Percentiles rank a stretch among this genome's conserved stretches.
Conservation (phyloP, 2,888 invertebrate genomes). For the Chrysopilus asiliformis region DNA sequence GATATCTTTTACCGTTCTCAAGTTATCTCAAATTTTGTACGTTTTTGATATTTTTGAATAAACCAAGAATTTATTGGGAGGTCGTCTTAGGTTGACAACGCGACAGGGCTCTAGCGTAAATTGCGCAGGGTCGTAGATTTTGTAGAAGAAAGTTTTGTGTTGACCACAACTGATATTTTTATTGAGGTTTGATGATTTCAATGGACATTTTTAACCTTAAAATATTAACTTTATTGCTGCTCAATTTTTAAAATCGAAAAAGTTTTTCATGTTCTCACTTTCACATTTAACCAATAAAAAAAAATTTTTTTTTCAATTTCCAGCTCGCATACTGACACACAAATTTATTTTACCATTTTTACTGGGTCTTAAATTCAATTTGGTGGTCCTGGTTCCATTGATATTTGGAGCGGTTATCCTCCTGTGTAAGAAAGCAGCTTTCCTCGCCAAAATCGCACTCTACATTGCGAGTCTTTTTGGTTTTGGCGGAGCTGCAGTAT, state of each 20-base stretch:
- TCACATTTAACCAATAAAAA: too few species aligned
- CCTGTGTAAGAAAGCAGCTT: slow-evolving; percentile 62
- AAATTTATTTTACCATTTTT: slow-evolving; percentile 64
- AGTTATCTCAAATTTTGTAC: too few species aligned
- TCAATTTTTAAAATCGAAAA: too few species aligned
- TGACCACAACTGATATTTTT: too few species aligned
- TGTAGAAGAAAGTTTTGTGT: too few species aligned
- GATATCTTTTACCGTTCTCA: too few species aligned
- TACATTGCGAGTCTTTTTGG: slow-evolving; percentile 56
- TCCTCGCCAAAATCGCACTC: slow-evolving; percentile 61
- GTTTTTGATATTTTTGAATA: too few species aligned
- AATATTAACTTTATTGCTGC: neutral
- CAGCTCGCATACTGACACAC: slow-evolving; percentile 57
- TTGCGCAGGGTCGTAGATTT: too few species aligned
- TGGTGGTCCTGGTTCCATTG: slow-evolving; percentile 59
- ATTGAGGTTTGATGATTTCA: neutral
- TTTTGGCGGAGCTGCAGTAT: slow-evolving; percentile 35
- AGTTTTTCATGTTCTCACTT: too few species aligned
- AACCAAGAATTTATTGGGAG: too few species aligned
- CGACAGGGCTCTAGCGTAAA: too few species aligned
- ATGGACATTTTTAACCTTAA: neutral
- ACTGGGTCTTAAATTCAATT: slow-evolving; percentile 66
- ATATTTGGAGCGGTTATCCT: slow-evolving; percentile 56
- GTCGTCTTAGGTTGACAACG: too few species aligned
- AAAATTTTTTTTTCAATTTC: slow-evolving; percentile 24